Evolutionary conservation across 2,888 invertebrate genomes (phyloP).

Genomic region (Drosophila bunnanda): DNA sequence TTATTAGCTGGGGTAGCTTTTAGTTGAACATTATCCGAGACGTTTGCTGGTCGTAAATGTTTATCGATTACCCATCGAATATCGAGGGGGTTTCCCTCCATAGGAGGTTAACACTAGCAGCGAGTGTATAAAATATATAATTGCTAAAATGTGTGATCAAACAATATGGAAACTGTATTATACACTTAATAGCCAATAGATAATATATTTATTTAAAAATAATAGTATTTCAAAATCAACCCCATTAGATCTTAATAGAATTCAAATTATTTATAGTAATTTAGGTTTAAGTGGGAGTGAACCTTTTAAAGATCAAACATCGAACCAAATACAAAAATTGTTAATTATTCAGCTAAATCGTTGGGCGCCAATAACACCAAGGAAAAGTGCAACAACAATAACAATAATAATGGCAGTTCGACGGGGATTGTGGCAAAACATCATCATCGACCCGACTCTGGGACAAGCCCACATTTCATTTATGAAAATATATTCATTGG

Average conservation of each 20-base stretch:
- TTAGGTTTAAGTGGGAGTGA: neutral
- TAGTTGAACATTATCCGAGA: conserved; percentile 54
- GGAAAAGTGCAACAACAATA: conserved; percentile 25
- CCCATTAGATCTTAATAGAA: neutral
- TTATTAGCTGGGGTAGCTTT: conserved; percentile 68
- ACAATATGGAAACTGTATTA: conserved; percentile 8
- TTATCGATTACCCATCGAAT: conserved; percentile 60
- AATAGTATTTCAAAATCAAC: neutral
- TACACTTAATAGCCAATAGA: neutral
- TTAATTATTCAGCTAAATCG: conserved; percentile 10
- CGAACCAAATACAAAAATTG: neutral
- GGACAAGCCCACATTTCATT: conserved; percentile 48
- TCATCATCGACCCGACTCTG: conserved; percentile 11
- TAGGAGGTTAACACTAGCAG: conserved; percentile 9
- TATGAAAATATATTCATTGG: conserved; percentile 45
- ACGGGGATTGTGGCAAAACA: conserved; percentile 20
- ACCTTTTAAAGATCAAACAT: neutral
- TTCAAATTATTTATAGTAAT: neutral
- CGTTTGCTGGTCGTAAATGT: conserved; percentile 49
- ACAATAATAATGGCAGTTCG: conserved; percentile 5
- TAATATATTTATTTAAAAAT: too few species aligned
- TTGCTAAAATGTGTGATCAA: conserved; percentile 25
- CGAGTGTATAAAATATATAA: conserved; percentile 40
- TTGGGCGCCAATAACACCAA: neutral
- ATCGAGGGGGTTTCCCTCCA: conserved; percentile 33